Base-by-base conservation (phyloP, 2,113 vertebrate species). In the Dicaeum eximium region DNA sequence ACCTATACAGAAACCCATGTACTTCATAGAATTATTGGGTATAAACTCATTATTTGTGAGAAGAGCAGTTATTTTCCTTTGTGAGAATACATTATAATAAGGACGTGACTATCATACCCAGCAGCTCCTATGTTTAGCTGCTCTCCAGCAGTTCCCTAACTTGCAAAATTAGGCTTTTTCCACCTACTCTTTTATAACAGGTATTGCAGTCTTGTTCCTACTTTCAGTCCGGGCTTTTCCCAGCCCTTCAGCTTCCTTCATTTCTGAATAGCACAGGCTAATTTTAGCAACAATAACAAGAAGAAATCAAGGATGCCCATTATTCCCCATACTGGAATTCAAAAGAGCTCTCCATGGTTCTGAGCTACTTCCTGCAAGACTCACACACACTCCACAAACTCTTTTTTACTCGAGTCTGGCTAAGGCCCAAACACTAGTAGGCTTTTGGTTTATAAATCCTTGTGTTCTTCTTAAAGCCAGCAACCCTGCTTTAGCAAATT, bases 271-370 rank as follows among this genome's bases (percentile, higher is more conserved):
- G 37, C 11, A 33, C 47, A 67, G 33, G 11, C n/a, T 66, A 74
- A 51, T 45, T 58, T 75, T 64, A 77, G 48, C 40, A 72, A 56
- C 7, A 5, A 1, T 4, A 27, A 6, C 2, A 40, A 57, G n/a
- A 67, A 54, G 67, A 69, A 53, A 35, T 6, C 19, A 21, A 38
- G 44, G 25, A 20, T 3, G 51, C 5, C 42, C 11, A 6, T n/a
- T 40, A 23, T 5, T 51, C 7, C 27, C 18, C 2, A 22, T 0
- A 2, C 11, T 2, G 28, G 40, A 7, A 13, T 21, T 28, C 11
- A 19, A 4, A 7, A 60, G 90, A 89, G 74, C 94, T 95, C 93
- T 96, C 85, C 93, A 44, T 79, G 91, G 92, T 90, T 7, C 91
- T 94, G 86, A 88, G 73, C 42, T 15, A 8, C 30, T 25, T 37